Evolutionary conservation across 2,888 invertebrate genomes (phyloP), one percentile per base, ranked within the genome.

Genomic region (Strigamia crassipes): DNA sequence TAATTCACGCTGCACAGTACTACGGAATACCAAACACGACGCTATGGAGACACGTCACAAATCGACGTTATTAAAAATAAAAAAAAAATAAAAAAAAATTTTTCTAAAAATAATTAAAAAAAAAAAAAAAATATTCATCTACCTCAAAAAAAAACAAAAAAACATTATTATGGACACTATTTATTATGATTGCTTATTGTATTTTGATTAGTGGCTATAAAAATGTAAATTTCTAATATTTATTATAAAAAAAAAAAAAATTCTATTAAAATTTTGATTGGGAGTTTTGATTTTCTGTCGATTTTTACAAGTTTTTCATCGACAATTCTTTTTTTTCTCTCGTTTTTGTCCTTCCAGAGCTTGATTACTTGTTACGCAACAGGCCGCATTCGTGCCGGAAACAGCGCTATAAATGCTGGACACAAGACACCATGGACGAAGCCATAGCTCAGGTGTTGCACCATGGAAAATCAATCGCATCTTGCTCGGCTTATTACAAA

Each of bases 11-110:
- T 18, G 81, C 81, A 31, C 34, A 27, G 18, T n/a, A 31, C 34
- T 81, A 34, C n/a, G 81, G 81, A 12, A 81, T 81, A 56, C 81
- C 81, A 61, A 81, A 81, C 18, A 81, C 81, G 23, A 81, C 81
- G 1, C 42, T 81, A 15, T 81, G 81, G 81, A 34, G 78, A 42
- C 27, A 66, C 66, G 66, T 66, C 15, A 66, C 66, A 23, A 66
- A 66, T 66, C 21, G 66, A 66, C 66, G 66, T 66, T 66, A 23
- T 23, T 66, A 23, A 66, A 23, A 66, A 27, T 27, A 2, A 2
- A 27, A 27, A 27, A 23, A 23, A 66, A 12, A 66, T n/a, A 23
- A n/a, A 66, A 13, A 3, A 13, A 13, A n/a, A n/a, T n/a, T n/a
- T n/a, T 27, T 27, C 3, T 2, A 27, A 27, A 27, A 27, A 27